Evolutionary conservation across 2,797 vertebrate genomes (phyloP).

Genomic region (Poeciliopsis infans): DNA sequence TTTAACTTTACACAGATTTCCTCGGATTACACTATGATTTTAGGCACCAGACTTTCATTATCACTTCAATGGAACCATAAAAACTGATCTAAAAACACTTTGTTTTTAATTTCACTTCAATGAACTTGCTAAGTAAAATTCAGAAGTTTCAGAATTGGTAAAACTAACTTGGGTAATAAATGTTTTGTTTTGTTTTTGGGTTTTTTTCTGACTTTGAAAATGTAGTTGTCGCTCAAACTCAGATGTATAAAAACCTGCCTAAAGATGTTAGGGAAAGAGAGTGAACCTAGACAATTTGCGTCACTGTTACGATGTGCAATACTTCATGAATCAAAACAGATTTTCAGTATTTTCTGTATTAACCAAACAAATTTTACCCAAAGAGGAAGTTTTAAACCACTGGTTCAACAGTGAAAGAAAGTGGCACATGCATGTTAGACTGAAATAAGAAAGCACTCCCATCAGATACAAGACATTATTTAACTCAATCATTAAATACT

Average conservation of each 20-base stretch:
- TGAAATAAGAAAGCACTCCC: neutral
- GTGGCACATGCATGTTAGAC: neutral
- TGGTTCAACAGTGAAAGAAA: neutral
- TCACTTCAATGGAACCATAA: neutral
- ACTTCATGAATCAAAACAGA: neutral
- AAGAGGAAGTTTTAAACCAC: neutral
- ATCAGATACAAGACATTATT: constrained; percentile 31
- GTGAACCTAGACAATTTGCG: neutral
- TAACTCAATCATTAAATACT: constrained; percentile 79
- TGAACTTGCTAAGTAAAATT: neutral
- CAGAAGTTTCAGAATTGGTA: neutral
- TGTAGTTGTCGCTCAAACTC: neutral
- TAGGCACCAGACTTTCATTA: neutral
- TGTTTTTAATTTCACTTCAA: constrained; percentile 24
- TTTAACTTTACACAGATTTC: constrained; percentile 3
- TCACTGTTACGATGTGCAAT: neutral
- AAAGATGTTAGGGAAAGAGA: neutral
- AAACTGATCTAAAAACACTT: neutral
- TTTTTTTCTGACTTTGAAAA: neutral
- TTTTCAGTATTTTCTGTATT: neutral
- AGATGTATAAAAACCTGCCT: neutral
- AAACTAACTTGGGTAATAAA: neutral
- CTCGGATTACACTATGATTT: neutral
- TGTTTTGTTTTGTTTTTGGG: neutral
- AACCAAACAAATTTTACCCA: neutral